These are phyloP conservation scores for Nannoperca obscura DNA, from an alignment of 2,797 vertebrate genomes.

Conservation along the genomic window DNA sequence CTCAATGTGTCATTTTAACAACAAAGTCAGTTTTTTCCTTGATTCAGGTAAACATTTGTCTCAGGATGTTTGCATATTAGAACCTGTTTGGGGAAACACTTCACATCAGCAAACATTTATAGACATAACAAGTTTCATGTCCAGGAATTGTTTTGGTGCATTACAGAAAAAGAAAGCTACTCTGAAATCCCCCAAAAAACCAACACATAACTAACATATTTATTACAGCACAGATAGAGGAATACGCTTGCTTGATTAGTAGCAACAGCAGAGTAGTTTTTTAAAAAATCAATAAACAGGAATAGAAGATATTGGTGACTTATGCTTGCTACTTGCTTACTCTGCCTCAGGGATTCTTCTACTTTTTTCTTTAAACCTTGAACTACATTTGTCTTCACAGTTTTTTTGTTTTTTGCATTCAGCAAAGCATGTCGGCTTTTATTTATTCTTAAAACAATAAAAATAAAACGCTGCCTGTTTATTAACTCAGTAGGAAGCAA, in stretches of 20 bases:
- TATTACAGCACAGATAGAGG: not conserved
- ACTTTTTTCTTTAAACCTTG: not conserved
- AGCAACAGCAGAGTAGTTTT: not conserved
- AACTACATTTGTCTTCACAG: constrained; percentile 8
- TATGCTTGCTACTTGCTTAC: not conserved
- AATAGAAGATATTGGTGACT: constrained; percentile 11
- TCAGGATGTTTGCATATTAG: constrained; percentile 36
- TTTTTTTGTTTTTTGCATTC: not conserved
- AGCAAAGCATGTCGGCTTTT: not conserved
- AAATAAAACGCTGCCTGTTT: constrained; percentile 7
- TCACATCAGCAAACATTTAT: constrained; percentile 21
- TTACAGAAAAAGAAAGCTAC: not conserved
- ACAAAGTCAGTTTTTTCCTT: constrained; percentile 27
- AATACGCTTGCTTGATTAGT: not conserved
- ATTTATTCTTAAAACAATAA: constrained; percentile 5
- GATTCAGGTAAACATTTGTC: constrained; percentile 8
- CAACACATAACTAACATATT: not conserved
- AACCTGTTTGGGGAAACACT: constrained; percentile 25
- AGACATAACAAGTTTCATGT: constrained; percentile 40
- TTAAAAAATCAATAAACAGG: not conserved
- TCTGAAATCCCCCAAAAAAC: not conserved
- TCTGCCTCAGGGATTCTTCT: not conserved
- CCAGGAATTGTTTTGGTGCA: constrained; percentile 17
- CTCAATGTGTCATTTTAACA: not conserved
- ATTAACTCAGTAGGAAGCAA: constrained; percentile 1